phyloP scores from a whole-genome alignment of 2,113 vertebrate genomes.

The Lophius piscatorius region DNA sequence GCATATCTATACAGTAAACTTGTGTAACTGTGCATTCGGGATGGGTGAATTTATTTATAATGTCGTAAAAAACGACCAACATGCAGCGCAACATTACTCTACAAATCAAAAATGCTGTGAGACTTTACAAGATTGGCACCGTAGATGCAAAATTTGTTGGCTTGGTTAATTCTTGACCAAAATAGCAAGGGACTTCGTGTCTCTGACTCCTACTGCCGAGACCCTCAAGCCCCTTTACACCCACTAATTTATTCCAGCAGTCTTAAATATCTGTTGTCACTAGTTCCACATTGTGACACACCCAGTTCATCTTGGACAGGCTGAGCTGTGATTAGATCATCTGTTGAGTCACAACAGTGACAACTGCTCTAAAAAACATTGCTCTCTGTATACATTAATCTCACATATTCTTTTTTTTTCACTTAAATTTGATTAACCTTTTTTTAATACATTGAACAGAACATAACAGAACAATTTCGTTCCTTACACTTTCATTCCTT shows the following conservation, averaged over 20 bases:
- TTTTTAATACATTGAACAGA: too few relatives aligned
- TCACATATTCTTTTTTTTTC: too few relatives aligned
- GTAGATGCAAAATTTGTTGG: slow-evolving; percentile 37
- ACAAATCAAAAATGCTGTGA: slow-evolving; percentile 30
- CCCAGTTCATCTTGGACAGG: slow-evolving; percentile 35
- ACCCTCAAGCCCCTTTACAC: slow-evolving; percentile 8
- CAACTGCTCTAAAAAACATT: slow-evolving; percentile 24
- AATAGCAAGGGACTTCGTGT: slow-evolving; percentile 19
- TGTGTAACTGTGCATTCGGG: not conserved
- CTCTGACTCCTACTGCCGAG: slow-evolving; percentile 7
- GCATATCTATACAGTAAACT: slow-evolving; percentile 3
- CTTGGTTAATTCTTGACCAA: slow-evolving; percentile 23
- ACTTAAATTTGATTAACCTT: too few relatives aligned
- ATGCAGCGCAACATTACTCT: slow-evolving; percentile 36
- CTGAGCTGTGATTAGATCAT: slow-evolving; percentile 38
- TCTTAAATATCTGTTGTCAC: slow-evolving; percentile 24
- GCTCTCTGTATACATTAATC: slow-evolving; percentile 24
- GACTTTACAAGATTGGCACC: slow-evolving; percentile 41
- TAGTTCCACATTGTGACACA: slow-evolving; percentile 34
- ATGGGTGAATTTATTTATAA: slow-evolving; percentile 58
- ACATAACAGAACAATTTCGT: too few relatives aligned
- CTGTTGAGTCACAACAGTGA: slow-evolving; percentile 31
- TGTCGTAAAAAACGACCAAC: slow-evolving; percentile 19
- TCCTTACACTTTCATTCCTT: too few relatives aligned
- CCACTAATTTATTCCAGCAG: slow-evolving; percentile 26